These are phyloP conservation scores for Dipus sagitta DNA, from an alignment of 2,797 vertebrate genomes.

Conservation along the genomic window DNA sequence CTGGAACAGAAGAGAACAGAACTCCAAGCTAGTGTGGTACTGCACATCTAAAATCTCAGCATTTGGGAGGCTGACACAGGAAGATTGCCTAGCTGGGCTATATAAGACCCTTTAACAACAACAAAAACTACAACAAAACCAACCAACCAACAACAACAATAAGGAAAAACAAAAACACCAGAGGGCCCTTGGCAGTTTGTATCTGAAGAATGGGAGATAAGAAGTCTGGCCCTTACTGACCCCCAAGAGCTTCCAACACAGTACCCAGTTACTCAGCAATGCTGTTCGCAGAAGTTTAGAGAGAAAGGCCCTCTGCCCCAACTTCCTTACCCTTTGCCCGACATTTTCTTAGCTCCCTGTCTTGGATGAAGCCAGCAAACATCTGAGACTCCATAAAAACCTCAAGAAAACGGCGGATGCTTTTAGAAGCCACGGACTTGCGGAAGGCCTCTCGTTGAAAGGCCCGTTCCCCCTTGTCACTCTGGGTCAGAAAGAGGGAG, in stretches of 20 bases:
- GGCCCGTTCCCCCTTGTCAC: slow-evolving; percentile 94
- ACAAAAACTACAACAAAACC: too few species aligned
- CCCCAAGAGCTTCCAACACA: background rate
- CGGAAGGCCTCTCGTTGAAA: slow-evolving; percentile 98
- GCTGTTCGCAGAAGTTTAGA: background rate
- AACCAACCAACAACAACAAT: background rate
- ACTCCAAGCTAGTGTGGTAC: background rate
- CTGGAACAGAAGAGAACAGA: background rate
- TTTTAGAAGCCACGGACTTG: slow-evolving; percentile 98
- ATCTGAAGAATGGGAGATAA: background rate
- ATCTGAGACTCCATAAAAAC: slow-evolving; percentile 99
- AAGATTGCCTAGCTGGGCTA: background rate
- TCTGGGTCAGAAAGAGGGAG: slow-evolving; percentile 97
- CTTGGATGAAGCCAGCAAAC: slow-evolving; percentile 99
- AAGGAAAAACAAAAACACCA: background rate
- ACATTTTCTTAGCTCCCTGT: slow-evolving; percentile 96
- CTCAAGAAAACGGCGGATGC: slow-evolving; percentile 97
- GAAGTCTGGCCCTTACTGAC: background rate
- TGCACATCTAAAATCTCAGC: background rate
- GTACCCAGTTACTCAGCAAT: background rate
- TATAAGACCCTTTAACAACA: background rate
- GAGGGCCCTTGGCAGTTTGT: background rate
- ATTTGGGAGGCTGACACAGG: background rate
- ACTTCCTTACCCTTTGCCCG: slow-evolving; percentile 94
- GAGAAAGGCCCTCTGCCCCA: background rate